Evolutionary conservation across 2,888 invertebrate species (phyloP), one percentile per base, ranked within the genome.

Genomic region (Parnassius smintheus): DNA sequence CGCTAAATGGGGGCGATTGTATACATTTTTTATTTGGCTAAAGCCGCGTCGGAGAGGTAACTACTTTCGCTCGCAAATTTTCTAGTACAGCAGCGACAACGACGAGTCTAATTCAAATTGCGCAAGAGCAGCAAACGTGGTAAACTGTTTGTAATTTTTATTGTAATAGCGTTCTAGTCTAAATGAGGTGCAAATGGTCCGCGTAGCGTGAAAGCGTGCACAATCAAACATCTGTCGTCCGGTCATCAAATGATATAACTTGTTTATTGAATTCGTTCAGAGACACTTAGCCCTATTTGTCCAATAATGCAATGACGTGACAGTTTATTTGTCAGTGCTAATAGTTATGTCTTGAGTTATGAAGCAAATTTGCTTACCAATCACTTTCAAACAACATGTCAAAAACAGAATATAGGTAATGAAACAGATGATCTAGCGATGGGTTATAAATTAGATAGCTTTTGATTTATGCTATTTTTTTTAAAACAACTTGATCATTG

Each of bases 11-110:
- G 46, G 35, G 44, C 44, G 25, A 49, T 42, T 18, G 18, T 48
- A 46, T 52, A 11, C 49, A 49, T 46, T 48, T 58, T 58, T 45
- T 25, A 42, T 52, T 46, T n/a, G 52, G 22, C 25, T 50, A n/a
- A 56, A 59, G 53, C 50, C 25, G 50, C 62, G 58, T 35, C 46
- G 63, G 76, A 51, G 46, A n/a, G 46, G 18, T 57, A 51, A 56
- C 49, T 49, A 86, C 88, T 88, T 88, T 88, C 88, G 88, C 85
- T 83, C 75, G 85, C 85, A 78, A 85, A 83, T 86, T 86, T 81
- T 86, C 81, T 82, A 77, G 73, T 77, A 77, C 76, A 65, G 59
- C 62, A 52, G 56, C 56, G 56, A 57, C 54, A 54, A 45, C 56
- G 50, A 60, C 68, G 62, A 53, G 59, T 65, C 46, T 55, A 62